phyloP scores from a whole-genome alignment of 1,140 invertebrate genomes.

The Samia ricini region DNA sequence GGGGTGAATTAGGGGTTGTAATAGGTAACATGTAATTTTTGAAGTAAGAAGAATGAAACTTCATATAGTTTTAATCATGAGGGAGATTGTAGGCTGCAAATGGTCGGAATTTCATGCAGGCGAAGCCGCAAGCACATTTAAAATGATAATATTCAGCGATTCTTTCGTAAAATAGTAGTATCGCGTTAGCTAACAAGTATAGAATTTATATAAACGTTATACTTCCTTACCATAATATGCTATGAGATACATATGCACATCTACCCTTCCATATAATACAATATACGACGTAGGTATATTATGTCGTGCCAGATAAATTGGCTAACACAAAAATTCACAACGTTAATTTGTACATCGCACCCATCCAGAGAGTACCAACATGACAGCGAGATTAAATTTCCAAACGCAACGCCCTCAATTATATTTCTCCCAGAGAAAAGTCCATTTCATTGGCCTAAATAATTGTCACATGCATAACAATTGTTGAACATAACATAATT shows the following conservation, averaged over 20 bases:
- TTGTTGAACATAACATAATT: background rate
- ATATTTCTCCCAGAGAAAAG: slow-evolving; percentile 44
- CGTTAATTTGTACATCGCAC: slow-evolving; percentile 40
- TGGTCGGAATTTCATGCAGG: too few species aligned
- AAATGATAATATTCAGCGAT: too few species aligned
- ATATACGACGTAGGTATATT: background rate
- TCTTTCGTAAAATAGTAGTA: too few species aligned
- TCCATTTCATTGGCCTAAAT: slow-evolving; percentile 35
- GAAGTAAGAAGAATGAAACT: too few species aligned
- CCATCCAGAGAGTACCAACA: slow-evolving; percentile 31
- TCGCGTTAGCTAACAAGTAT: background rate
- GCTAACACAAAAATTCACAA: slow-evolving; percentile 38
- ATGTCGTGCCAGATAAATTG: slow-evolving; percentile 29
- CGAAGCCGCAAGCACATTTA: too few species aligned
- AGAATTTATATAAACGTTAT: background rate
- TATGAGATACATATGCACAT: background rate
- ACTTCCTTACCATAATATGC: background rate
- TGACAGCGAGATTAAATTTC: slow-evolving; percentile 56
- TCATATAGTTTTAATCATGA: too few species aligned
- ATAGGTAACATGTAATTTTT: too few species aligned
- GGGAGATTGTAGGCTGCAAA: too few species aligned
- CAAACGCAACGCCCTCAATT: slow-evolving; percentile 46
- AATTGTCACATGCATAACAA: slow-evolving; percentile 28
- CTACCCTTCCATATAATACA: background rate
- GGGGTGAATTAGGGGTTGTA: too few species aligned